A percentile compares a stretch with the other conserved stretches of the same genome.
Conservation (phyloP, 92 coral and sea anemone genomes). For the Umimayanthus chanpuru region DNA sequence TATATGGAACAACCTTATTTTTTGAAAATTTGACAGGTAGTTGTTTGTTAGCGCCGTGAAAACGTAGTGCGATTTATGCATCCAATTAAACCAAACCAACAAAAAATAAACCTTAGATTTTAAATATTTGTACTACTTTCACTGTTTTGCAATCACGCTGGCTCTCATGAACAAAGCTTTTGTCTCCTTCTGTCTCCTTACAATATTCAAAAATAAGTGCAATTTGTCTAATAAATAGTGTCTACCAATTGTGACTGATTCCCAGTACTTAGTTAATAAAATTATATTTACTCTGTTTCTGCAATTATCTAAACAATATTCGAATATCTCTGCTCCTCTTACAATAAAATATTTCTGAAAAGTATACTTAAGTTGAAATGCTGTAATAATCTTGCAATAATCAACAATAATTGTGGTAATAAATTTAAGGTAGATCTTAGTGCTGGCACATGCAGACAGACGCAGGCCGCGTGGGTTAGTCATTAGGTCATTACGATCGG, state of each 20-base stretch:
- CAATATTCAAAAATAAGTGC: background rate
- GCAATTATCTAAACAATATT: background rate
- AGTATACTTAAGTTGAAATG: background rate
- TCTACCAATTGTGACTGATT: background rate
- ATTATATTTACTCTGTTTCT: background rate
- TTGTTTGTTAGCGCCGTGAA: background rate
- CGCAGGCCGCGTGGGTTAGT: conserved; percentile 4
- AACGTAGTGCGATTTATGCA: background rate
- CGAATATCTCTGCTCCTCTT: conserved; percentile 7
- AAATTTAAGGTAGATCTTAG: background rate
- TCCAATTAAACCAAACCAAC: background rate
- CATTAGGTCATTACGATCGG: conserved; percentile 5
- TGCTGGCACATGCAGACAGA: background rate
- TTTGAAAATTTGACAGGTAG: background rate
- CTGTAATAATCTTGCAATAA: background rate
- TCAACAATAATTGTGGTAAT: no score
- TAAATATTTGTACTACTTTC: background rate
- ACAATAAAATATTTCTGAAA: conserved; percentile 8
- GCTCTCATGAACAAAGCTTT: background rate
- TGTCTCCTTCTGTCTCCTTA: no score
- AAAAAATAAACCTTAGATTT: background rate
- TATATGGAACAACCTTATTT: background rate
- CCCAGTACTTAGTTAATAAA: conserved; percentile 1
- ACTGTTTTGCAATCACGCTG: background rate
- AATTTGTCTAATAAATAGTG: no score